Evolutionary conservation across 2,888 invertebrate species (phyloP).

Genomic region (Harpalus rufipes): DNA sequence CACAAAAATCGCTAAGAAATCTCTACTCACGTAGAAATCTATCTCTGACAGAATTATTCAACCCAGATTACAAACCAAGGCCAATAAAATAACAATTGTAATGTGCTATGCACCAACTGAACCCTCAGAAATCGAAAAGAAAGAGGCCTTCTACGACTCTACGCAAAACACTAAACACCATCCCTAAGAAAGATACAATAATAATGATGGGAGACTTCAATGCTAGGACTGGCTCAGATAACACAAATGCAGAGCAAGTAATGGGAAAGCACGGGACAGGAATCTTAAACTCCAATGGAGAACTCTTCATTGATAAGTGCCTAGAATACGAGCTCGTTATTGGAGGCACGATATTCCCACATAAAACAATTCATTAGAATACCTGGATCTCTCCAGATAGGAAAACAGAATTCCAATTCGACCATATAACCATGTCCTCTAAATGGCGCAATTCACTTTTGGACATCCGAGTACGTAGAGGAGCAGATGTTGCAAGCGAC

Average conservation of each 20-base stretch:
- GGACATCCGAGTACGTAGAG: constrained; percentile 48
- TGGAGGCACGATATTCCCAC: constrained; percentile 34
- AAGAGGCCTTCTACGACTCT: neutral
- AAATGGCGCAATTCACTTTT: constrained; percentile 23
- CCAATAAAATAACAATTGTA: constrained; percentile 6
- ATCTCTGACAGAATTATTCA: constrained; percentile 1
- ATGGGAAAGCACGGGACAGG: constrained; percentile 3
- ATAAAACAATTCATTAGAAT: constrained; percentile 61
- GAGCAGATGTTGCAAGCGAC: constrained; percentile 53
- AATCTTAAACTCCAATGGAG: neutral
- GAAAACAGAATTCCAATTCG: constrained; percentile 51
- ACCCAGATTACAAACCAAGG: constrained; percentile 1
- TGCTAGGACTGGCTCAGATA: neutral
- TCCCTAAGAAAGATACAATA: neutral
- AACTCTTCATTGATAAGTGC: neutral
- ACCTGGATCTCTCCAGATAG: constrained; percentile 64
- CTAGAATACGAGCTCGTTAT: neutral
- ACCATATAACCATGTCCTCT: constrained; percentile 50
- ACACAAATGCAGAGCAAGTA: neutral
- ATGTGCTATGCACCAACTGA: constrained; percentile 26
- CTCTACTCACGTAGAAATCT: neutral
- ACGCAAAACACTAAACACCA: neutral
- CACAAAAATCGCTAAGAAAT: neutral
- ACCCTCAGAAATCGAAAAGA: neutral
- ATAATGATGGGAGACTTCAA: constrained; percentile 19